Evolutionary conservation across 2,113 vertebrate species (phyloP), one percentile per base, ranked within the genome.

Genomic region (Siniperca knerii): DNA sequence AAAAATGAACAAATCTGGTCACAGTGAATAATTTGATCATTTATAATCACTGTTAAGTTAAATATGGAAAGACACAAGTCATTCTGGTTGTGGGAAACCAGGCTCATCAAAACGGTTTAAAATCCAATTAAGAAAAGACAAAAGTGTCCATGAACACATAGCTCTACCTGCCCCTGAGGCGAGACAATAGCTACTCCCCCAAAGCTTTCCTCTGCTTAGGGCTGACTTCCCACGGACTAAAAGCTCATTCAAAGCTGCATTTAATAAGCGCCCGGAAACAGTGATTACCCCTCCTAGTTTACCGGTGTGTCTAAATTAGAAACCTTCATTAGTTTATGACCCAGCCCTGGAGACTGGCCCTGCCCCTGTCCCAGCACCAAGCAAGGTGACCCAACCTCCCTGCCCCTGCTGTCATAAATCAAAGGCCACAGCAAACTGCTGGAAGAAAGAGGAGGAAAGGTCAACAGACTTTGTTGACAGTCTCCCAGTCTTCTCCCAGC

Each of bases 221-320:
- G 85, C 81, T 12, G 74, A 91, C 88, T 94, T 94, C 94, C 94
- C 92, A 93, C 91, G 89, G 91, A 92, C 90, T 87, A 92, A 93
- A 92, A 93, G 89, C 89, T 87, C 87, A 91, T 93, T 90, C 81
- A 95, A 90, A 94, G 92, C 94, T 95, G 93, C 92, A 72, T 95
- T 96, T 95, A 96, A 96, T 96, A 95, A 95, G 93, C 66, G 87
- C 88, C 93, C 92, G 92, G 93, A 95, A 95, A 92, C 92, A 83
- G 92, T 91, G 94, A 95, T 96, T 95, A 95, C 91, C 90, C 89
- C 89, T 87, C 93, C 93, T 84, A 87, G 92, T 95, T 90, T 82
- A 81, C 91, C 91, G 90, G 91, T 92, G 95, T 95, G 93, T 94
- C 94, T 92, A 94, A 95, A 95, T 95, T 95, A 95, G 94, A 93